phyloP scores from a whole-genome alignment of 2,797 vertebrate species.

The Gorsachius magnificus region DNA sequence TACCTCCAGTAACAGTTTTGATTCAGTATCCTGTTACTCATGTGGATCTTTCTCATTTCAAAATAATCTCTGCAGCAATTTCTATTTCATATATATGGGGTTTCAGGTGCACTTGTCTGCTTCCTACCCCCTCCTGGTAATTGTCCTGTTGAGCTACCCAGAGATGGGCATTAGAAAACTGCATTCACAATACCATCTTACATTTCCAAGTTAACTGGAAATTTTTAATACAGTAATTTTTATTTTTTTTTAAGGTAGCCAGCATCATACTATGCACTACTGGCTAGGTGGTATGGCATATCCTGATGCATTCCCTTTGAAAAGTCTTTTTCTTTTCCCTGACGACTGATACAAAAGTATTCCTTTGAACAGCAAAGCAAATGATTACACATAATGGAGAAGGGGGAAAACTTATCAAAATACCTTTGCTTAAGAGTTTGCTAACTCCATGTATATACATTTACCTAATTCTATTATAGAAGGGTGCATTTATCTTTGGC shows the following conservation, averaged over 20 bases:
- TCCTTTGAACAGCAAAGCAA: neutral
- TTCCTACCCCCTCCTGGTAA: neutral
- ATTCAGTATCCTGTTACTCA: neutral
- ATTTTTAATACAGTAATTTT: neutral
- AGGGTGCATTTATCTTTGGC: neutral
- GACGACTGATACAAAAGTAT: neutral
- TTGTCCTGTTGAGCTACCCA: neutral
- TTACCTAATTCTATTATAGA: neutral
- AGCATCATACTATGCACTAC: neutral
- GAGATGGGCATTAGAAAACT: neutral
- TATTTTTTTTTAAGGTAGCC: neutral
- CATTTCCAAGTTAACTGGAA: neutral
- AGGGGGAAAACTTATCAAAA: neutral
- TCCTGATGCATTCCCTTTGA: neutral
- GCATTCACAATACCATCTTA: neutral
- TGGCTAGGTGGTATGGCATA: neutral
- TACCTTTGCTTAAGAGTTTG: neutral
- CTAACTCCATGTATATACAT: neutral
- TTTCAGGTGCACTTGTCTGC: neutral
- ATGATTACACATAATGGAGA: neutral
- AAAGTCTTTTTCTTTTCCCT: neutral
- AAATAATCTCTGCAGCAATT: neutral
- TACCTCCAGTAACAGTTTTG: neutral
- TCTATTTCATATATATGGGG: neutral
- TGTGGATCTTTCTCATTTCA: neutral